Evolutionary conservation across 2,113 vertebrate species (phyloP), one percentile per base, ranked within the genome.

Genomic region (Pygoscelis adeliae): DNA sequence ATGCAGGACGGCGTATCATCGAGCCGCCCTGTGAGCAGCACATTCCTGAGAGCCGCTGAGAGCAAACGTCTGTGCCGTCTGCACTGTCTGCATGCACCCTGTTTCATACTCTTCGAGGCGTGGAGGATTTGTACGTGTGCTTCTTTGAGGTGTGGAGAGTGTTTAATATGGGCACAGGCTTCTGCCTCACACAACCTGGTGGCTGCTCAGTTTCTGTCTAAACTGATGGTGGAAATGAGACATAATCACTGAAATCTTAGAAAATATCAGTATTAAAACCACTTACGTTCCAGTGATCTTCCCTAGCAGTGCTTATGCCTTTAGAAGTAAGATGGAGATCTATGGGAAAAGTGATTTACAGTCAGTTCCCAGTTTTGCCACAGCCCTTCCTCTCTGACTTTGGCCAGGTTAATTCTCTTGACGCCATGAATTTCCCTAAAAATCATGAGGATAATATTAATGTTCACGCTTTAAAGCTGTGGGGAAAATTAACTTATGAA

Each of bases 71-170:
- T 70, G 22, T 1, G 2, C 61, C 0, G 2, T 16, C 67, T 50
- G 46, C 27, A 19, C 40, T 4, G 18, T 8, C 83, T 65, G 36
- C 0, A 0, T 30, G 53, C 30, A 19, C 42, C n/a, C 65, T 15
- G 3, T 29, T 71, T n/a, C 1, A 0, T 10, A 2, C 12, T 34
- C 42, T 49, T 50, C 3, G 7, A 50, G 70, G 40, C 4, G 2
- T 3, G 2, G 29, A 12, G 65, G 26, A 20, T 49, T 58, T 53
- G 4, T 13, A 18, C 1, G 3, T 23, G n/a, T 27, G 29, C 72
- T 89, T 8, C 34, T 78, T 40, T 59, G 76, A 66, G 67, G 34
- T 52, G 44, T 7, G 49, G 56, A 26, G 59, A 21, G 63, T 7
- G 36, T 65, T 83, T 20, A 34, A 32, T 1, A 2, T 1, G 47